Evolutionary conservation across 2,888 invertebrate genomes (phyloP), one percentile per base, ranked within the genome.

Genomic region (Drosophila anomalata): DNA sequence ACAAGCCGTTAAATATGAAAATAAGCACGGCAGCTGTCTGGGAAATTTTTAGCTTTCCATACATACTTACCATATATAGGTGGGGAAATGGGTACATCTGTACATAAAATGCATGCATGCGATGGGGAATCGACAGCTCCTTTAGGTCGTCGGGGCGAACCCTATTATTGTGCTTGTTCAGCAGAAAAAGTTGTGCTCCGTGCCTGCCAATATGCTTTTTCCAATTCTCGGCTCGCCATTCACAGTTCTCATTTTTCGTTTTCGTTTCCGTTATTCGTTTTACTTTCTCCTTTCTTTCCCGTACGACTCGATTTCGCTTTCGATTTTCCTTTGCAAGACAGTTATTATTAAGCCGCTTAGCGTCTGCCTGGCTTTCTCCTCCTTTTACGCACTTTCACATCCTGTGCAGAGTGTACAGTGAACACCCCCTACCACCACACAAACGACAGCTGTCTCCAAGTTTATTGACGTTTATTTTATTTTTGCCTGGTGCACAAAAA

Each of bases 391-490:
- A 74, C 74, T 56, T 73, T 76, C 67, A 76, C 71, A 78, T 72
- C 63, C 54, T 44, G 5, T 33, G 51, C 54, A 55, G 44, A 55
- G 14, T 14, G 20, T 42, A 42, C 39, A 42, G 41, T 39, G 41
- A 42, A 20, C 41, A 20, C 41, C 41, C 7, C 9, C 41, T 14
- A 14, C 41, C 46, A 57, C 53, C 24, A 33, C 12, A 41, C 41
- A 56, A 17, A 69, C 36, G 29, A 58, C 70, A 69, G 51, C 72
- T 53, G 53, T 66, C 56, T 59, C 46, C 63, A 72, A 68, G 69
- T 84, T 75, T 73, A 81, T 81, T 77, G 69, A 79, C 79, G 73
- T 82, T 79, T 79, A 76, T 78, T 78, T 82, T 76, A 74, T 73
- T 75, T 77, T 69, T 71, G 66, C 69, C 71, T 51, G 60, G 71